These are phyloP conservation scores for Rhopalosiphum padi DNA, from an alignment of 1,140 invertebrate genomes.

Conservation along the genomic window DNA sequence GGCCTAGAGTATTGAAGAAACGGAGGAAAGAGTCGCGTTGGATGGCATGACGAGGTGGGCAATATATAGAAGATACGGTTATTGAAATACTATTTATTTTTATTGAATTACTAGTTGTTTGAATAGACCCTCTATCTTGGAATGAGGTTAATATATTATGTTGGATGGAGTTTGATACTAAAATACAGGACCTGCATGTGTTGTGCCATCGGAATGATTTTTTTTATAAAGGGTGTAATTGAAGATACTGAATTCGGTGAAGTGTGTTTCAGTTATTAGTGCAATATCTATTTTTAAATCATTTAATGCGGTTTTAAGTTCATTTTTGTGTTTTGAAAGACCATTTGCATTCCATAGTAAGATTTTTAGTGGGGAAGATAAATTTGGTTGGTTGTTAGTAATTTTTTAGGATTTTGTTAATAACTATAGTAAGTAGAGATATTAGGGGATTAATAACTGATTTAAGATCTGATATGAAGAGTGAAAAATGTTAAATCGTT, in stretches of 20 bases:
- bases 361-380: background rate
- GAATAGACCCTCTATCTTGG: conserved; percentile 13
- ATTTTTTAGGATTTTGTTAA: conserved; percentile 18
- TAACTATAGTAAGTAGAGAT: background rate
- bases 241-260: background rate
- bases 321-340: background rate
- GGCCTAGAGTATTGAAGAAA: background rate
- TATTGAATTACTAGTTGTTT: background rate
- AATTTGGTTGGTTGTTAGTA: background rate
- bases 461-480: background rate
- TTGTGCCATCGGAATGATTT: background rate
- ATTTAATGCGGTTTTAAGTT: background rate
- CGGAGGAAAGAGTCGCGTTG: background rate
- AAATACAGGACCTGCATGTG: background rate
- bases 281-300: background rate
- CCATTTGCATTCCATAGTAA: conserved; percentile 19
- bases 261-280: background rate
- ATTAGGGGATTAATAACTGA: conserved; percentile 1
- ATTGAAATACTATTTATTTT: conserved; percentile 4
- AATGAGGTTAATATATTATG: background rate
- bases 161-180: conserved; percentile 28
- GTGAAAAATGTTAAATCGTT: background rate
- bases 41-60: background rate
- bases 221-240: background rate
- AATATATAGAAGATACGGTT: background rate